phyloP scores from a whole-genome alignment of 2,797 vertebrate species.

The Microhierax caerulescens region DNA sequence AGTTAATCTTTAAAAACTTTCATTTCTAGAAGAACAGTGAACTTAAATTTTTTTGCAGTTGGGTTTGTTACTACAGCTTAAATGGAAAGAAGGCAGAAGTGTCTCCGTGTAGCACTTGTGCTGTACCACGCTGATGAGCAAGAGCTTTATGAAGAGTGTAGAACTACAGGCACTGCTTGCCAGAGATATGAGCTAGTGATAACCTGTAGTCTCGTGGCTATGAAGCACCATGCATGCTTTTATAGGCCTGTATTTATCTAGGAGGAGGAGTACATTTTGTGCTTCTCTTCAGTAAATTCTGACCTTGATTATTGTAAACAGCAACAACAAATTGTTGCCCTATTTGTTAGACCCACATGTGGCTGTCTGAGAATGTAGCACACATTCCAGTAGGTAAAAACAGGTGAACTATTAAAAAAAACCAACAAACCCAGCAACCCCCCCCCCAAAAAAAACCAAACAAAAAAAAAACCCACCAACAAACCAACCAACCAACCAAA shows the following conservation, averaged over 20 bases:
- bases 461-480: too few species aligned
- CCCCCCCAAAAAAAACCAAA: too few species aligned
- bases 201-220: not conserved
- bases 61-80: not conserved
- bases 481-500: too few species aligned
- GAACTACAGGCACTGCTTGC: not conserved
- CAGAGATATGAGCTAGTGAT: not conserved
- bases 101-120: not conserved
- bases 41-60: not conserved
- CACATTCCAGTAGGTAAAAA: not conserved
- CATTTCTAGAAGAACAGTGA: not conserved
- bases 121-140: not conserved
- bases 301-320: not conserved
- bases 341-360: not conserved
- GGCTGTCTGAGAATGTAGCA: not conserved
- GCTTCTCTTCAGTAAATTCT: constrained; percentile 5
- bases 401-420: not conserved
- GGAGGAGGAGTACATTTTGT: not conserved
- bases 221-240: not conserved
- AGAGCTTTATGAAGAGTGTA: not conserved
- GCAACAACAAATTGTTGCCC: not conserved
- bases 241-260: not conserved
- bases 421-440: not conserved
- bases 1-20: not conserved
- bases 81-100: not conserved